Evolutionary conservation across 2,888 invertebrate genomes (phyloP).

Genomic region (Tiphia femorata): DNA sequence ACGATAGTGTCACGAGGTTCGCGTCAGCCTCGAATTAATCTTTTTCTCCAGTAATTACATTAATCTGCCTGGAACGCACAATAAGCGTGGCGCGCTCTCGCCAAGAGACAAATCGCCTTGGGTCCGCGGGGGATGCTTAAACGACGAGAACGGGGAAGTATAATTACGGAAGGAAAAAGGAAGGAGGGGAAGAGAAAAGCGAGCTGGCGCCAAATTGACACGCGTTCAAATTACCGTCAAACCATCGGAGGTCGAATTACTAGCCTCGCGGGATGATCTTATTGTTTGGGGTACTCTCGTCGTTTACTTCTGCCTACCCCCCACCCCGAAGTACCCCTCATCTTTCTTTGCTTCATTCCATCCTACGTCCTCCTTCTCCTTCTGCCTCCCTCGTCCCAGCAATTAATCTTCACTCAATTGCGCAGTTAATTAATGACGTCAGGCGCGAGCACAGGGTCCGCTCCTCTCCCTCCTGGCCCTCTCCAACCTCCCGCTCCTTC

Average conservation of each 20-base stretch:
- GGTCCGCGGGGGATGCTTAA: conserved; percentile 17
- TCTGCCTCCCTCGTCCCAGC: conserved; percentile 31
- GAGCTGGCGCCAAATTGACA: conserved; percentile 43
- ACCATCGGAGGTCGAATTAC: conserved; percentile 26
- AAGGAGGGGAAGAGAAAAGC: too few species aligned
- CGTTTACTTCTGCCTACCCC: conserved; percentile 18
- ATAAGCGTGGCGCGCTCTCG: conserved; percentile 8
- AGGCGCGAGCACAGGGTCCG: conserved; percentile 33
- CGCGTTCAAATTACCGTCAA: conserved; percentile 44
- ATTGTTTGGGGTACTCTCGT: conserved; percentile 39
- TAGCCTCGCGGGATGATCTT: conserved; percentile 39
- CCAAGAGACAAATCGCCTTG: conserved; percentile 33
- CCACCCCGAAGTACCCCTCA: background rate
- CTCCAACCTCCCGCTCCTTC: too few species aligned
- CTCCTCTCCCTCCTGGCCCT: too few species aligned
- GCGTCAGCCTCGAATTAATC: too few species aligned
- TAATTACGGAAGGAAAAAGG: conserved; percentile 41
- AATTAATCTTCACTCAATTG: conserved; percentile 58
- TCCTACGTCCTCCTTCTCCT: background rate
- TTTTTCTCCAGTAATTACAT: too few species aligned
- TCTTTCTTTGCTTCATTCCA: conserved; percentile 1
- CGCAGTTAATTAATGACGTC: conserved; percentile 56
- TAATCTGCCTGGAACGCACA: too few species aligned
- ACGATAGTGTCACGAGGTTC: too few species aligned
- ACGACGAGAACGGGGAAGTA: conserved; percentile 35